phyloP scores from a whole-genome alignment of 1,140 invertebrate genomes.

The Cyclina sinensis region DNA sequence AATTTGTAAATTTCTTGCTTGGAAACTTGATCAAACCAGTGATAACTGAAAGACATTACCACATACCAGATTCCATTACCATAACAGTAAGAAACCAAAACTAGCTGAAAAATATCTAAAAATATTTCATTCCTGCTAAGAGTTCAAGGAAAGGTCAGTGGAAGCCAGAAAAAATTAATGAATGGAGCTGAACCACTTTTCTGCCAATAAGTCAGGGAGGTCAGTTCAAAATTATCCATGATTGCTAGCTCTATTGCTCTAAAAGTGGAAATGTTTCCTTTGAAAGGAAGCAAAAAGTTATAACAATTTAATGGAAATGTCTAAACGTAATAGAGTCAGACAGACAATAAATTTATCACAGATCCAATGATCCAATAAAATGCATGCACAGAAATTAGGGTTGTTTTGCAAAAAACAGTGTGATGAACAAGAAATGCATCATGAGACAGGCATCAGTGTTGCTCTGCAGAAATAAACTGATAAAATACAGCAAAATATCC shows the following conservation, averaged over 20 bases:
- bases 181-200: conserved; percentile 1
- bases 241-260: not conserved
- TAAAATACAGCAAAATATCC: no score
- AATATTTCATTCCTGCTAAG: not conserved
- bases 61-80: no score
- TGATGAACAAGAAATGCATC: no score
- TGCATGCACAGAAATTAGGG: not conserved
- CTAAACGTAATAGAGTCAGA: not conserved
- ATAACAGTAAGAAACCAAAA: no score
- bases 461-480: no score
- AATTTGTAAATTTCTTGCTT: no score
- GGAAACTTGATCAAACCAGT: no score
- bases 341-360: not conserved
- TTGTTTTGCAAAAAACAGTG: not conserved
- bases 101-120: not conserved
- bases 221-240: not conserved
- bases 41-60: no score
- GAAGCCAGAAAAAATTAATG: not conserved
- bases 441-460: no score
- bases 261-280: not conserved
- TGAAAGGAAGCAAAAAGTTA: not conserved
- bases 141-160: not conserved
- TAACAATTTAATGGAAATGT: not conserved
- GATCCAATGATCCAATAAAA: not conserved
- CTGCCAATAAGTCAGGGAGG: not conserved